A percentile compares a stretch with the other conserved stretches of the same genome.
Evolutionary conservation across 2,797 vertebrate species (phyloP).

Genomic region (Rhynchotus rufescens): DNA sequence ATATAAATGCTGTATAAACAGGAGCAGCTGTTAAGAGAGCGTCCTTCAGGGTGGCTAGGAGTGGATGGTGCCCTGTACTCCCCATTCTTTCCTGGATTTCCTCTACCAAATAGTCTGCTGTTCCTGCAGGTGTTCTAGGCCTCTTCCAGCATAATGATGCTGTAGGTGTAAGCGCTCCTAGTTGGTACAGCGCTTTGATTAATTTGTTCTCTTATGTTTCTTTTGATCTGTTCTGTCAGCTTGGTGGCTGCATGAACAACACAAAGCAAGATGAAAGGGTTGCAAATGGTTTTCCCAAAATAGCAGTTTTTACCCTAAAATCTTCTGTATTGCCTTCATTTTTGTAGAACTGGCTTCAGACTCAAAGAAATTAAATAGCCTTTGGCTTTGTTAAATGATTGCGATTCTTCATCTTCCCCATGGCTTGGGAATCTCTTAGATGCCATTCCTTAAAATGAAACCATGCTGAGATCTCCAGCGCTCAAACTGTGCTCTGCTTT

Average conservation of each 20-base stretch:
- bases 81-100: conserved; percentile 54
- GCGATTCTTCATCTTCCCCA: neutral
- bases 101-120: conserved; percentile 52
- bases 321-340: neutral
- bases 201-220: conserved; percentile 68
- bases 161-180: conserved; percentile 61
- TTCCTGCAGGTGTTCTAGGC: conserved; percentile 20
- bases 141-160: conserved; percentile 32
- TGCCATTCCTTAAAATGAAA: neutral
- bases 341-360: neutral
- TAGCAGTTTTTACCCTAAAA: neutral
- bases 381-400: neutral
- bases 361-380: conserved; percentile 13
- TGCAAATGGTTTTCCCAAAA: conserved; percentile 36
- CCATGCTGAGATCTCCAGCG: neutral
- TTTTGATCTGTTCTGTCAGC: conserved; percentile 68
- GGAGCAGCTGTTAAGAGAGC: neutral
- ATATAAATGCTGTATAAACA: neutral
- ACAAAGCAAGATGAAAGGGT: conserved; percentile 46
- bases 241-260: conserved; percentile 47
- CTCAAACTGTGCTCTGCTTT: neutral
- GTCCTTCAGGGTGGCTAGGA: conserved; percentile 27
- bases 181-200: conserved; percentile 68
- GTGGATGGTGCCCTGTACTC: conserved; percentile 18
- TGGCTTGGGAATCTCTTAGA: neutral